Base-by-base conservation (phyloP, 2,797 vertebrate genomes). In the Prunella strophiata region DNA sequence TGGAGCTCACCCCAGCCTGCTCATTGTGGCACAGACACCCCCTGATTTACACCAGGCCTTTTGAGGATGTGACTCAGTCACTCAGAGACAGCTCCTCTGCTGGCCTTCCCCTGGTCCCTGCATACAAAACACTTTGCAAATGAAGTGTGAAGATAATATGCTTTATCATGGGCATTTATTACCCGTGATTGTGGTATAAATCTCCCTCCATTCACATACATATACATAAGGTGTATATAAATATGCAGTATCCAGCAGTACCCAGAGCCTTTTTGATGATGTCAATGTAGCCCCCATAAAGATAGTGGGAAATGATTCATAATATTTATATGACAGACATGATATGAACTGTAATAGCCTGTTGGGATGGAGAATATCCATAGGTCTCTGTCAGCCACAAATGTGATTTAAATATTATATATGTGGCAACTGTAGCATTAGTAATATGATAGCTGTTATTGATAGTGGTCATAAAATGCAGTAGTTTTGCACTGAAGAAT, bases 301-400 rank as follows among this genome's bases (percentile, higher is more conserved):
- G 98, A 97, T 87, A 97, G 97, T 23, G 59, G 96, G 95, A 93
- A 96, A 97, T 97, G 97, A 97, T 97, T 97, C 97, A 95, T 97
- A 97, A 96, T 97, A 94, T 97, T 97, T 97, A 97, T 97, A 97
- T 97, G 97, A 97, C 97, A 97, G 97, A 96, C 97, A 94, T 88
- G 97, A 96, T 96, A 96, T 92, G 97, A 97, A 91, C 97, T 59
- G 45, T 97, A 96, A 97, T 97, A 94, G 97, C 96, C 97, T 97
- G 94, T 95, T 96, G 97, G 97, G 97, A 97, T 96, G 16, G 65
- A 97, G 94, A 97, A 96, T 95, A 95, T 95, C 97, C 90, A 93
- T 96, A 91, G 84, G 75, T 97, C 97, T 97, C 97, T 97, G 97
- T 97, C 97, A 97, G 88, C 96, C 81, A 2, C 96, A 97, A 93